A percentile compares a stretch with the other conserved stretches of the same genome.
phyloP scores from a whole-genome alignment of 2,113 vertebrate species.

The Petrocephalus microphthalmus region DNA sequence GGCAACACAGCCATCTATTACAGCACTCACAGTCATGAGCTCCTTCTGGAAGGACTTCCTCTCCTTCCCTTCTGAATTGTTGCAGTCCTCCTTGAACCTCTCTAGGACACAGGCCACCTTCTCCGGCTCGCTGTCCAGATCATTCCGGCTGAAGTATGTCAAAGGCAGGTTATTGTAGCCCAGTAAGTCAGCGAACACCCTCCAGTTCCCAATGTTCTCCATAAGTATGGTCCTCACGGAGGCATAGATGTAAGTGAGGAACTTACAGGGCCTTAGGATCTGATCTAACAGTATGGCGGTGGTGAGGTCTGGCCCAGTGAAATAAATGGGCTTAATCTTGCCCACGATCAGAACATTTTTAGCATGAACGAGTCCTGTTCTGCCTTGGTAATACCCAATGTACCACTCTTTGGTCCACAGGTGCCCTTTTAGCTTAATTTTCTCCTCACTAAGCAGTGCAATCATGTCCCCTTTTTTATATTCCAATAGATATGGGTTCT shows the following conservation, averaged over 20 bases:
- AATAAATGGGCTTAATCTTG: constrained; percentile 71
- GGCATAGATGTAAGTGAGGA: constrained; percentile 93
- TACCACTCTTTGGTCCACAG: constrained; percentile 98
- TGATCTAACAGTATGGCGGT: constrained; percentile 80
- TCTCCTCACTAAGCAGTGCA: constrained; percentile 86
- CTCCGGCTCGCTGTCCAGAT: constrained; percentile 84
- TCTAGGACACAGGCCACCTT: constrained; percentile 86
- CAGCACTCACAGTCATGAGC: constrained; percentile 76
- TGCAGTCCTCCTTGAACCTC: constrained; percentile 93
- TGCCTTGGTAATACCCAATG: constrained; percentile 87
- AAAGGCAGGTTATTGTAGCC: constrained; percentile 79
- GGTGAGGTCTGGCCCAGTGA: constrained; percentile 77
- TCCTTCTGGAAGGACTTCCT: constrained; percentile 97
- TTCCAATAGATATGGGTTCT: constrained; percentile 87
- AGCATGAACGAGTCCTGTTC: constrained; percentile 79
- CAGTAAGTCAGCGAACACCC: constrained; percentile 80
- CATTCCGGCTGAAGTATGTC: constrained; percentile 78
- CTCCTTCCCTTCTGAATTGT: constrained; percentile 75
- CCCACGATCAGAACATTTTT: constrained; percentile 88
- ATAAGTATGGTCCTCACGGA: constrained; percentile 87
- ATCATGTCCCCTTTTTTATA: constrained; percentile 88
- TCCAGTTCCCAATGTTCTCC: constrained; percentile 91
- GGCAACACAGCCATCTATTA: not conserved
- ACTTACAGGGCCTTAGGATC: constrained; percentile 86
- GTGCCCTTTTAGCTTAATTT: constrained; percentile 83